These are phyloP conservation scores for Polydrusus pterygomalis DNA, from an alignment of 2,888 invertebrate genomes.

Conservation along the genomic window DNA sequence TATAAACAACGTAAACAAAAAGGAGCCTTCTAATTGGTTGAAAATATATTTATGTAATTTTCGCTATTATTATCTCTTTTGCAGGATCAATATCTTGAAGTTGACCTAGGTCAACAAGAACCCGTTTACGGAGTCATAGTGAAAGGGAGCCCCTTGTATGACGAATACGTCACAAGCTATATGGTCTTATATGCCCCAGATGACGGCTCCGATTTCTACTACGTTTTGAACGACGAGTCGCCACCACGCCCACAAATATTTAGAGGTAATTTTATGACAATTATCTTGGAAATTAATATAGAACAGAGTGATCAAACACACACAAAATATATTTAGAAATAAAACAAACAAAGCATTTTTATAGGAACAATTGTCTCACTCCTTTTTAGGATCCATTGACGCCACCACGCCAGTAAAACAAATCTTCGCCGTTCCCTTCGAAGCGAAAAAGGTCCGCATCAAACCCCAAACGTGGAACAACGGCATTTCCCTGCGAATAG, in stretches of 20 bases:
- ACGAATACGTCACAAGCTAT: conserved; percentile 87
- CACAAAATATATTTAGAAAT: too few species aligned
- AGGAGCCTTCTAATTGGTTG: too few species aligned
- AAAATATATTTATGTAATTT: too few species aligned
- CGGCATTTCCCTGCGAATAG: conserved; percentile 78
- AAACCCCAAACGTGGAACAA: conserved; percentile 85
- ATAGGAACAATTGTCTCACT: too few species aligned
- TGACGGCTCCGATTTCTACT: conserved; percentile 73
- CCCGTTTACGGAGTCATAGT: conserved; percentile 84
- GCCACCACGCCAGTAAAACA: conserved; percentile 76
- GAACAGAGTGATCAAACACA: too few species aligned
- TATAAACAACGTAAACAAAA: too few species aligned
- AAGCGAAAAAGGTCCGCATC: conserved; percentile 83
- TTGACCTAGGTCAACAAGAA: conserved; percentile 76
- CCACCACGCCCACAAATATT: conserved; percentile 63
- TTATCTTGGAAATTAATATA: background rate
- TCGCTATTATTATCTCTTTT: too few species aligned
- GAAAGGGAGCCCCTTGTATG: conserved; percentile 81
- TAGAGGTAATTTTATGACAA: conserved; percentile 71
- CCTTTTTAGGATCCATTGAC: conserved; percentile 74
- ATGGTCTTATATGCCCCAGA: conserved; percentile 80
- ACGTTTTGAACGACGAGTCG: conserved; percentile 72
- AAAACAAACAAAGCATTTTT: too few species aligned
- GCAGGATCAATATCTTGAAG: conserved; percentile 80
- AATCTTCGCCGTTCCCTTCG: conserved; percentile 82